Base-by-base conservation (phyloP, 2,113 vertebrate genomes). In the Macrotis lagotis region DNA sequence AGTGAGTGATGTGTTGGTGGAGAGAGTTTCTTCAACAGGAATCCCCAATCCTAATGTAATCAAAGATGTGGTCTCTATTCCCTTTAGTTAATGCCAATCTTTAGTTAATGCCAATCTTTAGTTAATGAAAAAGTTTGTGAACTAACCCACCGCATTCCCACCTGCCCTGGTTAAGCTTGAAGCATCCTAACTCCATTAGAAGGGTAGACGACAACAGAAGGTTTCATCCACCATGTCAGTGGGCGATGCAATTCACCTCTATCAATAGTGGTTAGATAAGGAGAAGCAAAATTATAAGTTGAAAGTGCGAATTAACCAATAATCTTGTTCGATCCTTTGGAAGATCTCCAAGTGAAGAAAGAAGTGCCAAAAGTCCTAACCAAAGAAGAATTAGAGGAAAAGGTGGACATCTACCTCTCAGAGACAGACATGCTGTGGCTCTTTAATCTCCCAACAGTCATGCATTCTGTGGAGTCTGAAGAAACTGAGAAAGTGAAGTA, bases 361-460 rank as follows among this genome's bases (percentile, higher is more conserved):
- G 96, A 98, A 50, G 96, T 97, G 14, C 26, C 93, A 25, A 48
- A 99, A 93, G 55, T 97, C 6, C 50, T 98, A 92, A 98, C 97
- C 11, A 98, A 99, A 22, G 98, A 98, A 19, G 98, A 99, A 59
- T 93, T 99, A 94, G 98, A 98, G 51, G 98, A 96, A 74, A 88
- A 88, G 8, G 95, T 99, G 91, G 97, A 99, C 19, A 91, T 99
- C 92, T 94, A 97, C 90, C 97, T 99, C 28, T 97, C 98, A 0
- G 99, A 99, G 97, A 99, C 99, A 0, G 99, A 99, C 94, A 99
- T 96, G 2, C 90, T 99, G 49, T 98, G 97, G 92, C 83, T 99
- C 47, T 96, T 99, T 92, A 97, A 99, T 47, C 92, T 99, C 83
- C 98, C 99, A 0, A 92, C 98, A n/a, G 96, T 96, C 26, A 94